Percentiles rank a stretch among this genome's conserved stretches.
These are phyloP conservation scores for Lithophane socia DNA, from an alignment of 2,888 invertebrate genomes.

Conservation along the genomic window DNA sequence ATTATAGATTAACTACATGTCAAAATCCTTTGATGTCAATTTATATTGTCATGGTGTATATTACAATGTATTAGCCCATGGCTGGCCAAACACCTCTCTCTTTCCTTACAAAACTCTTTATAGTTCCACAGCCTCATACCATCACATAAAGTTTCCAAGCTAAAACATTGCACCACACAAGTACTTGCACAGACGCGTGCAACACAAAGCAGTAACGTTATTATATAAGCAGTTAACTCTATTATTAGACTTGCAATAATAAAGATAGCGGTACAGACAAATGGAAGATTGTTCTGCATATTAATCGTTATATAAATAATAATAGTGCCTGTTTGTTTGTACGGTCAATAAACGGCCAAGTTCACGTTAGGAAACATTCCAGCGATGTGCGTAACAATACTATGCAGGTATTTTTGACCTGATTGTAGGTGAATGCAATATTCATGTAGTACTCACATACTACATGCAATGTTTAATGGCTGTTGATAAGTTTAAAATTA, in stretches of 20 bases:
- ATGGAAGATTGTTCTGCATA: slow-evolving; percentile 32
- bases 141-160: slow-evolving; percentile 13
- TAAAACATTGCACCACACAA: slow-evolving; percentile 33
- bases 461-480: neutral
- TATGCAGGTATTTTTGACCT: neutral
- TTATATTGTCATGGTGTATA: neutral
- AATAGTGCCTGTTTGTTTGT: slow-evolving; percentile 5
- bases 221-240: slow-evolving; percentile 53
- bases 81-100: neutral
- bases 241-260: slow-evolving; percentile 49
- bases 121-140: neutral
- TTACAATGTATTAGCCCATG: no score
- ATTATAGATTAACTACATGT: neutral
- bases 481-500: neutral
- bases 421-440: neutral
- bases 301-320: slow-evolving; percentile 38
- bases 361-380: slow-evolving; percentile 43
- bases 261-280: slow-evolving; percentile 33
- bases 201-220: slow-evolving; percentile 19
- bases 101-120: neutral
- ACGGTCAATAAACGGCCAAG: slow-evolving; percentile 31
- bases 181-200: slow-evolving; percentile 1
- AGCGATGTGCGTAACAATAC: slow-evolving; percentile 11
- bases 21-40: neutral
- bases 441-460: neutral